Evolutionary conservation across 2,888 invertebrate species (phyloP).

Genomic region (Lottia gigantea): DNA sequence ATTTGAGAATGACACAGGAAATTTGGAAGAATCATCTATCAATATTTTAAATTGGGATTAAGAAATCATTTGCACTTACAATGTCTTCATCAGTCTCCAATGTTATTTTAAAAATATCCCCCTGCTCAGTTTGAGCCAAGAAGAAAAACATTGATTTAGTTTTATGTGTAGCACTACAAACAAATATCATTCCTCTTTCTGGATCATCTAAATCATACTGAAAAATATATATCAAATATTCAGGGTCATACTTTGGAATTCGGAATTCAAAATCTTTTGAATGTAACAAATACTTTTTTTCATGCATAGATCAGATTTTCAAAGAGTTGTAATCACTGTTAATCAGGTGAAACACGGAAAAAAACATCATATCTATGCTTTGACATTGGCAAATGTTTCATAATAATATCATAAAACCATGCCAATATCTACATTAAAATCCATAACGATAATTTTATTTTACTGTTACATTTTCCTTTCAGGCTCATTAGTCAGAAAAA

Average conservation of each 20-base stretch:
- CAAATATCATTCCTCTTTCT: constrained; percentile 98
- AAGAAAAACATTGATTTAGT: constrained; percentile 99
- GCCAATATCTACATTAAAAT: too few species aligned
- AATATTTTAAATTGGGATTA: too few species aligned
- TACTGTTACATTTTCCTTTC: too few species aligned
- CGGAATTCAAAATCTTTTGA: too few species aligned
- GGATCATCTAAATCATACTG: constrained; percentile 98
- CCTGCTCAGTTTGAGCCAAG: constrained; percentile 98
- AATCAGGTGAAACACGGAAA: constrained; percentile 44
- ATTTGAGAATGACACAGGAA: too few species aligned
- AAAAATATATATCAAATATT: constrained; percentile 33
- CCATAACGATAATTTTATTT: too few species aligned
- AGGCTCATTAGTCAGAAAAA: too few species aligned
- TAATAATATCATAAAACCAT: too few species aligned
- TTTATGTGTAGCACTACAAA: constrained; percentile 98
- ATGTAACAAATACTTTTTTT: not conserved
- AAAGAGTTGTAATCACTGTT: constrained; percentile 33
- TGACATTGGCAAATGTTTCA: too few species aligned
- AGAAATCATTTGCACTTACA: constrained; percentile 69
- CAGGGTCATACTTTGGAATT: too few species aligned
- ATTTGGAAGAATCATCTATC: too few species aligned
- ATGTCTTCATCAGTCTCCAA: constrained; percentile 97
- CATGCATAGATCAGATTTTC: not conserved
- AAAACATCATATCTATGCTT: constrained; percentile 33
- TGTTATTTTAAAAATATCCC: constrained; percentile 96